Conservation (phyloP, 2,888 invertebrate species). For the Epirrhoe alternata region DNA sequence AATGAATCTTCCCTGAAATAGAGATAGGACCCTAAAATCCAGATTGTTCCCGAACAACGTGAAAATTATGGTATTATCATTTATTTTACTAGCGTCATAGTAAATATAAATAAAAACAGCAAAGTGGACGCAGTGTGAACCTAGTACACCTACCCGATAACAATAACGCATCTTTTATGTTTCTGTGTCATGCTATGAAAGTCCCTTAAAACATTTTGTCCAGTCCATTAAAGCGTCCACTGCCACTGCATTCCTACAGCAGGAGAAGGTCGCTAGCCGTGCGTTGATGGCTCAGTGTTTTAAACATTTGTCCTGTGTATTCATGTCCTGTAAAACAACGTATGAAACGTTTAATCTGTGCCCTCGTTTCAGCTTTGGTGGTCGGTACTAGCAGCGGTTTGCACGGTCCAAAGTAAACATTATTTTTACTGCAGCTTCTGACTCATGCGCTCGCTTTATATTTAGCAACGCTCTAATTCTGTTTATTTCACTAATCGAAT, state of each 20-base stretch:
- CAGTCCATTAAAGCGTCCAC: background rate
- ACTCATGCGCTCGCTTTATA: conserved; percentile 76
- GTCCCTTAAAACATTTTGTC: background rate
- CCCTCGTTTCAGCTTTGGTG: conserved; percentile 82
- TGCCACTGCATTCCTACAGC: background rate
- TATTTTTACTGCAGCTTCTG: conserved; percentile 76
- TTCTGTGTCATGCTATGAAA: background rate
- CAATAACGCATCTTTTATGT: background rate
- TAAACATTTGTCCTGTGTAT: background rate
- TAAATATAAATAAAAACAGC: background rate
- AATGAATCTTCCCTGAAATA: too few species aligned
- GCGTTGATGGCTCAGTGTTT: background rate
- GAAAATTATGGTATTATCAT: too few species aligned
- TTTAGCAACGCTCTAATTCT: conserved; percentile 73
- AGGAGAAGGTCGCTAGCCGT: too few species aligned
- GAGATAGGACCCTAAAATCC: too few species aligned
- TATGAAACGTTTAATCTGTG: conserved; percentile 42
- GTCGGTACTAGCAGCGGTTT: conserved; percentile 79
- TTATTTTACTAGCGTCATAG: too few species aligned
- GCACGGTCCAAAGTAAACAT: conserved; percentile 77
- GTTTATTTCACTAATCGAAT: conserved; percentile 64
- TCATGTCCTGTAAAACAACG: conserved; percentile 27
- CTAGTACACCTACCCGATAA: background rate
- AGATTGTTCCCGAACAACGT: too few species aligned
- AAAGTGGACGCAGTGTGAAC: background rate